Evolutionary conservation across 2,888 invertebrate species (phyloP).

Genomic region (Drosophila pseudotalamancana): DNA sequence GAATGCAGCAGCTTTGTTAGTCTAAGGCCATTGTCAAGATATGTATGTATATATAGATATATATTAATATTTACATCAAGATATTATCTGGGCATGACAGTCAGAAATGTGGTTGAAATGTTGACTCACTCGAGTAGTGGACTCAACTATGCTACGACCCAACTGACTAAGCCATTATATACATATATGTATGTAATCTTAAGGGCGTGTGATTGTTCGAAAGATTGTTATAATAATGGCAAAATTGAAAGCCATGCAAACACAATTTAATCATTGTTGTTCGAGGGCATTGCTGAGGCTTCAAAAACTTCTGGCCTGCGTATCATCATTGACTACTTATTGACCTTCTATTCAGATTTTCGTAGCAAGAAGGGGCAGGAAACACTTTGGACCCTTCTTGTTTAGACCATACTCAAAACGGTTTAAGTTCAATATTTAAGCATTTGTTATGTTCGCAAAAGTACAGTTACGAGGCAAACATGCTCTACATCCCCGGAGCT

Average conservation of each 20-base stretch:
- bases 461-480: constrained; percentile 32
- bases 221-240: constrained; percentile 60
- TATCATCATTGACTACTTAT: constrained; percentile 17
- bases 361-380: neutral
- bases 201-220: constrained; percentile 33
- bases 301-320: neutral
- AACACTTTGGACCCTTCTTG: neutral
- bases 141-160: constrained; percentile 30
- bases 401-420: constrained; percentile 24
- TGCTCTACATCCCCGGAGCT: neutral
- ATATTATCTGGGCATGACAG: constrained; percentile 11
- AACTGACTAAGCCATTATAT: constrained; percentile 8
- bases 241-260: constrained; percentile 40
- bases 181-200: neutral
- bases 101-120: constrained; percentile 19
- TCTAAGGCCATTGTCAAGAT: constrained; percentile 1
- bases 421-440: constrained; percentile 56
- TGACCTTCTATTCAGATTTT: constrained; percentile 10
- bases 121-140: constrained; percentile 55
- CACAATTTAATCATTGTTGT: constrained; percentile 23
- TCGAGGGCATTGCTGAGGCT: neutral
- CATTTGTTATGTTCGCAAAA: constrained; percentile 41
- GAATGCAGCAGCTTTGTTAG: constrained; percentile 2
- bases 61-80: neutral
- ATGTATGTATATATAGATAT: neutral